Evolutionary conservation across 2,888 invertebrate species (phyloP).

Genomic region (Bombylius discolor): DNA sequence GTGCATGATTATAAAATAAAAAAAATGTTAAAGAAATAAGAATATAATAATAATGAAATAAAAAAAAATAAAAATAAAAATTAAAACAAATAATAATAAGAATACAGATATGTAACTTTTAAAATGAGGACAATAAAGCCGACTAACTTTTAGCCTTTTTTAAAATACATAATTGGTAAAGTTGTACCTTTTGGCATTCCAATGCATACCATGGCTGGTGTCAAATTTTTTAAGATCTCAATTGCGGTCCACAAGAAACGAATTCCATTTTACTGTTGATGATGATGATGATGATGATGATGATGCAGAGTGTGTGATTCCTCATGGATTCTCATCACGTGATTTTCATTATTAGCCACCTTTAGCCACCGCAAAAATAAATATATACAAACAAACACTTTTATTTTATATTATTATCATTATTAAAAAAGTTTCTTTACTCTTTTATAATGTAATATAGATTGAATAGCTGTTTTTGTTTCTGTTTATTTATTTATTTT

Average conservation of each 20-base stretch:
- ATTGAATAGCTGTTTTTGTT: too few relatives aligned
- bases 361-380: neutral
- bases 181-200: slow-evolving; percentile 13
- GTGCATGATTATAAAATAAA: too few relatives aligned
- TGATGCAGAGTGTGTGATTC: neutral
- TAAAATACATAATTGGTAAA: slow-evolving; percentile 11
- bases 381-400: too few relatives aligned
- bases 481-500: too few relatives aligned
- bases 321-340: slow-evolving; percentile 4
- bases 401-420: too few relatives aligned
- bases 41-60: neutral
- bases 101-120: neutral
- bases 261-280: slow-evolving; percentile 2
- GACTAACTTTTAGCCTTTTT: neutral
- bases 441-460: too few relatives aligned
- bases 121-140: slow-evolving; percentile 3
- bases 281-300: neutral
- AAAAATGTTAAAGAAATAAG: too few relatives aligned
- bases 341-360: neutral
- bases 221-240: slow-evolving; percentile 16
- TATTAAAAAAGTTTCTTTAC: too few relatives aligned
- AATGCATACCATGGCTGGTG: slow-evolving; percentile 12
- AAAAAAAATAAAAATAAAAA: neutral
- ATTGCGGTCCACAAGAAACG: slow-evolving; percentile 13
- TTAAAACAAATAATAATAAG: neutral